These are phyloP conservation scores for Eunapius fragilis DNA, from an alignment of 37 sponge, comb jelly and placozoan species.

Conservation along the genomic window DNA sequence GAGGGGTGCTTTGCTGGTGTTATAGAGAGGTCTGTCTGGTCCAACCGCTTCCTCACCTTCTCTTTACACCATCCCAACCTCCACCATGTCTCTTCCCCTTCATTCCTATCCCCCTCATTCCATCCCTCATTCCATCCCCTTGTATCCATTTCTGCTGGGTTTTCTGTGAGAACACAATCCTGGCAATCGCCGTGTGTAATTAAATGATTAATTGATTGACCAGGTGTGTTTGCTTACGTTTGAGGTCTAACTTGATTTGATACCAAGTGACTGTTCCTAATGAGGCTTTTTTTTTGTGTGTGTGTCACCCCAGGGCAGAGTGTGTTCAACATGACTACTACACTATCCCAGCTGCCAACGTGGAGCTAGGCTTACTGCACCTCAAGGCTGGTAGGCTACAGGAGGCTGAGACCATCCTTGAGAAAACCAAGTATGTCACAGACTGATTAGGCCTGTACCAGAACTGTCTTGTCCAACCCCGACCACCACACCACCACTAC, in stretches of 20 bases:
- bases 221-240: neutral
- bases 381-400: conserved; percentile 36
- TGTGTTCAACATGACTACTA: conserved; percentile 53
- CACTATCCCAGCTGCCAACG: conserved; percentile 55
- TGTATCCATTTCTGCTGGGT: neutral
- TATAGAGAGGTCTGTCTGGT: conserved; percentile 37
- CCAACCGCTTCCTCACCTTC: neutral
- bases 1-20: conserved; percentile 43
- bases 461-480: neutral
- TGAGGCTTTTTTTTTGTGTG: neutral
- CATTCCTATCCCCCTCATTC: neutral
- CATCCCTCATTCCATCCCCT: neutral
- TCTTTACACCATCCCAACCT: neutral
- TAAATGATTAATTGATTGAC: neutral
- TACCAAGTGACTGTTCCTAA: neutral
- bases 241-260: neutral
- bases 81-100: neutral
- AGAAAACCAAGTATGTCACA: neutral
- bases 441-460: neutral
- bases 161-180: neutral
- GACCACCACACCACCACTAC: neutral
- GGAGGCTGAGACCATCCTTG: conserved; percentile 34
- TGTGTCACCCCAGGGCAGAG: conserved; percentile 25
- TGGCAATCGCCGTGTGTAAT: neutral
- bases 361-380: conserved; percentile 76